A percentile compares a stretch with the other conserved stretches of the same genome.
Evolutionary conservation across 2,888 invertebrate species (phyloP).

Genomic region (Dusona sp.): DNA sequence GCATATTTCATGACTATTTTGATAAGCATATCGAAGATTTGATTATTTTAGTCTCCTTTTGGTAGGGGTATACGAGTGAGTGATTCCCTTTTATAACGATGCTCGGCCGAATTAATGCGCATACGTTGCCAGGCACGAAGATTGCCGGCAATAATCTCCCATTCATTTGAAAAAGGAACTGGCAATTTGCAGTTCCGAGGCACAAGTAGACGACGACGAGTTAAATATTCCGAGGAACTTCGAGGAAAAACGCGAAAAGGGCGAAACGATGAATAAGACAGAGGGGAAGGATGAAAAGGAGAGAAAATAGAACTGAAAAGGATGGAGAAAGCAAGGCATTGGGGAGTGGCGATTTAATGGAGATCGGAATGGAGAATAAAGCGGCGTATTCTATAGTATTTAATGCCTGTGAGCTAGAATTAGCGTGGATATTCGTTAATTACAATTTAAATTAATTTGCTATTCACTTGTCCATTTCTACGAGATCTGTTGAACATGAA

Average conservation of each 20-base stretch:
- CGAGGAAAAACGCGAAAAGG: constrained; percentile 15
- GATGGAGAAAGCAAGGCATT: constrained; percentile 9
- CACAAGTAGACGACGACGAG: constrained; percentile 17
- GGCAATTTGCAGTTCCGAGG: constrained; percentile 57
- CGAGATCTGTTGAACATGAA: not conserved
- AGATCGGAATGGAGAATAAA: constrained; percentile 55
- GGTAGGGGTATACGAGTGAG: not conserved
- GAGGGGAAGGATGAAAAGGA: constrained; percentile 15
- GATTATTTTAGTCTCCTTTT: not conserved
- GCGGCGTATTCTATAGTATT: constrained; percentile 51
- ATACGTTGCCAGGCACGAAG: constrained; percentile 10
- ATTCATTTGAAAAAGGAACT: constrained; percentile 59
- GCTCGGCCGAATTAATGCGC: not conserved
- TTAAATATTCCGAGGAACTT: constrained; percentile 46
- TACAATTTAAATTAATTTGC: constrained; percentile 50
- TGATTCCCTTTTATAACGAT: not conserved
- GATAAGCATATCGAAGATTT: not conserved
- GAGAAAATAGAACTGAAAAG: constrained; percentile 5
- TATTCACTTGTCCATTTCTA: constrained; percentile 1
- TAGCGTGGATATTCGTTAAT: constrained; percentile 46
- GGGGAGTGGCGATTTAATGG: constrained; percentile 56
- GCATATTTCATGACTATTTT: not conserved
- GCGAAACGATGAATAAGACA: constrained; percentile 17
- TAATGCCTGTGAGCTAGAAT: constrained; percentile 17
- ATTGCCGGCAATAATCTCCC: constrained; percentile 52